A percentile compares a stretch with the other conserved stretches of the same genome.
phyloP scores from a whole-genome alignment of 1,140 invertebrate genomes.

The Neodiprion fabricii region DNA sequence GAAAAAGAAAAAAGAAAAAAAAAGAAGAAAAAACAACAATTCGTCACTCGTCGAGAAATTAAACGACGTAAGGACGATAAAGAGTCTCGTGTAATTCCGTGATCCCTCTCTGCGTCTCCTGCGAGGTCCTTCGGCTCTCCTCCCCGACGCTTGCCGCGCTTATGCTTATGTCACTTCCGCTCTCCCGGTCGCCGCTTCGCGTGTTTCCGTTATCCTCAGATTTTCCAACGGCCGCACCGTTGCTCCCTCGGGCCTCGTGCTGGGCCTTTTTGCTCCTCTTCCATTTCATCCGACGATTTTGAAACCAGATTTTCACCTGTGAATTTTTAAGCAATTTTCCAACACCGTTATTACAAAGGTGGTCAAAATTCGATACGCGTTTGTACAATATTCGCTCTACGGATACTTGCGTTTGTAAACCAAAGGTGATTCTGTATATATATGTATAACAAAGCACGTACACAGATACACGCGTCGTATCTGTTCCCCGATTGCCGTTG shows the following conservation, averaged over 20 bases:
- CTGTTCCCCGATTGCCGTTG: constrained; percentile 45
- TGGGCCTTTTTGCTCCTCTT: constrained; percentile 94
- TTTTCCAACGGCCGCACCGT: constrained; percentile 34
- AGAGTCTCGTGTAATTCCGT: constrained; percentile 55
- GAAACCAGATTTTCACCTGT: constrained; percentile 96
- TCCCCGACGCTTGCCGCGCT: constrained; percentile 44
- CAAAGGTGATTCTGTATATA: neutral
- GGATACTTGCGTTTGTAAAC: neutral
- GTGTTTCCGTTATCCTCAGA: constrained; percentile 41
- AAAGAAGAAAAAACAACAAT: no score
- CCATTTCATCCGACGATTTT: constrained; percentile 96
- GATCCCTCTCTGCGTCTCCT: constrained; percentile 45
- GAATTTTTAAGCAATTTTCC: constrained; percentile 19
- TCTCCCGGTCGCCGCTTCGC: constrained; percentile 42
- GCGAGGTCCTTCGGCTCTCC: constrained; percentile 45
- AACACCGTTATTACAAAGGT: no score
- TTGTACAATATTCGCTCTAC: no score
- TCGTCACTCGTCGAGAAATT: constrained; percentile 23
- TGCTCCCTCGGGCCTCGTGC: constrained; percentile 70
- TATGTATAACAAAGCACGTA: no score
- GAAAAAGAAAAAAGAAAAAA: no score
- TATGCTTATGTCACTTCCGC: constrained; percentile 42
- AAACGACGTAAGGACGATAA: constrained; percentile 58
- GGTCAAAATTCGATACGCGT: no score
- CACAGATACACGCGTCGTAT: no score